phyloP scores from a whole-genome alignment of 2,113 vertebrate species.

The Tychaedon coryphoeus region DNA sequence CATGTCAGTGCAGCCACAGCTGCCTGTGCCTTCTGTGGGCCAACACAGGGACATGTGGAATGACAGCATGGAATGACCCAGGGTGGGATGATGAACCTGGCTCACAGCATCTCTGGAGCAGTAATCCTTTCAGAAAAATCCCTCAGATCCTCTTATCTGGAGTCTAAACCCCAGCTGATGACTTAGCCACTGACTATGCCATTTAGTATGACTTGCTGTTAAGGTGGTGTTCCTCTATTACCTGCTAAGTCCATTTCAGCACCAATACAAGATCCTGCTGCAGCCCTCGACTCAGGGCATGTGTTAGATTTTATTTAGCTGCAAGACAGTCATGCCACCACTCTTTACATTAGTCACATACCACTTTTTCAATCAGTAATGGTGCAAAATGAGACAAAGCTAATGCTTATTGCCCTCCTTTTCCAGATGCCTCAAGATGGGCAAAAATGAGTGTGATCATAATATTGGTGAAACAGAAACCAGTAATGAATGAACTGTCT shows the following conservation, averaged over 20 bases:
- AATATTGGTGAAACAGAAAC: neutral
- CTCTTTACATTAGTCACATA: neutral
- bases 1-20: accelerated
- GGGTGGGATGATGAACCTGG: neutral
- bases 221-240: neutral
- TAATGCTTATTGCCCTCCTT: neutral
- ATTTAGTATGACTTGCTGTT: neutral
- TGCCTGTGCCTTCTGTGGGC: neutral
- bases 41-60: accelerated
- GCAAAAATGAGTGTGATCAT: neutral
- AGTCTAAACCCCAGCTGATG: neutral
- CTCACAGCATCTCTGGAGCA: neutral
- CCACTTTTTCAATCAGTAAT: neutral
- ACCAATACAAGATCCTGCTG: neutral
- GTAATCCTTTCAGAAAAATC: neutral
- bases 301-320: neutral
- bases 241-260: neutral
- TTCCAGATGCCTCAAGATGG: neutral
- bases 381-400: neutral
- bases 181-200: neutral
- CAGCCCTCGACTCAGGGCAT: neutral
- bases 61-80: accelerated
- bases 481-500: neutral
- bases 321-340: accelerated
- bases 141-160: neutral